phyloP scores from a whole-genome alignment of 2,888 invertebrate genomes.

The Therioaphis trifolii region DNA sequence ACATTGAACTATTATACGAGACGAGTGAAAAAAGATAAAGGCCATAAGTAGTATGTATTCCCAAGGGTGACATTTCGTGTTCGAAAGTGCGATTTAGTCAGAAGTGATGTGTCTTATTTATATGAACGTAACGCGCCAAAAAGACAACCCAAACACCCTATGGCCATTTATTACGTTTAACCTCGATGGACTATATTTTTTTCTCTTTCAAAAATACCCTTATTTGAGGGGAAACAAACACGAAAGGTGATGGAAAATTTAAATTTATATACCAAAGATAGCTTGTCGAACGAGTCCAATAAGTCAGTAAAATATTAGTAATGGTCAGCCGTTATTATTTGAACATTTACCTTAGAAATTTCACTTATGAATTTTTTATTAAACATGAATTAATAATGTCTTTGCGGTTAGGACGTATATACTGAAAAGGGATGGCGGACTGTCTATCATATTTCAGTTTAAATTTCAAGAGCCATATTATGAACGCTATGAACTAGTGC shows the following conservation, averaged over 20 bases:
- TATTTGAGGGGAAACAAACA: constrained; percentile 30
- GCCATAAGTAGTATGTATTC: constrained; percentile 59
- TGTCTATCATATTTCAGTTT: constrained; percentile 6
- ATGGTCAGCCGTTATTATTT: neutral
- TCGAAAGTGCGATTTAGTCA: constrained; percentile 62
- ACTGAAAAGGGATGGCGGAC: neutral
- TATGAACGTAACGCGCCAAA: constrained; percentile 57
- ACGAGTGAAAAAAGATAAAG: constrained; percentile 60
- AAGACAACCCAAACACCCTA: constrained; percentile 58
- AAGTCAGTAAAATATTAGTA: constrained; percentile 52
- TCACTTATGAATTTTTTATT: constrained; percentile 39
- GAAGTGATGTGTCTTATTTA: constrained; percentile 63
- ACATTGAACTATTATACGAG: constrained; percentile 43
- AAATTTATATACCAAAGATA: constrained; percentile 58
- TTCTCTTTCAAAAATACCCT: neutral
- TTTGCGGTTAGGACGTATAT: neutral
- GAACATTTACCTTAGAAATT: constrained; percentile 45
- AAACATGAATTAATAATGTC: constrained; percentile 48
- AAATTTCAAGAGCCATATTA: constrained; percentile 19
- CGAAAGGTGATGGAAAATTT: constrained; percentile 50
- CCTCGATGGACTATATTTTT: constrained; percentile 53
- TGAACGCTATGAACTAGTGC: neutral
- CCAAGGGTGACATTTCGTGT: constrained; percentile 61
- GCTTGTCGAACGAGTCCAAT: constrained; percentile 41
- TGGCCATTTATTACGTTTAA: constrained; percentile 62